Base-by-base conservation (phyloP, 1,140 invertebrate genomes). In the Temnothorax longispinosus region DNA sequence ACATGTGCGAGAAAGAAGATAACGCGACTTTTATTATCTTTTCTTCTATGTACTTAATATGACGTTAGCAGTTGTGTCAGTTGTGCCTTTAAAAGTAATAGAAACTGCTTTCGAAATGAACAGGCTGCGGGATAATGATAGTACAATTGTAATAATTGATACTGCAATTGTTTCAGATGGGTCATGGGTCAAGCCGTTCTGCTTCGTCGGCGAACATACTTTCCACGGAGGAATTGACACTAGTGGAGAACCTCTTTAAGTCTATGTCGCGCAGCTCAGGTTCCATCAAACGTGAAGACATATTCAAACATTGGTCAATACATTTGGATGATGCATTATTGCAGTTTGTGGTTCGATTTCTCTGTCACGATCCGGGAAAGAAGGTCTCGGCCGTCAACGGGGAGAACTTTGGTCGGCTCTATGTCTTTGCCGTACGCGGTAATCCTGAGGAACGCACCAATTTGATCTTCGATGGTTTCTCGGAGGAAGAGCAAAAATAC, bases 221-320 rank as follows among this genome's bases (percentile, higher is more conserved):
- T 13, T 95, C 95, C 0, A 87, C 94, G 15, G 94, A 94, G 4
- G 95, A 95, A 89, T 76, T 94, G 75, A 94, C 89, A n/a, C 74
- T 95, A 5, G 95, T 95, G 21, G 95, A 95, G 60, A 95, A 95
- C 54, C 87, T 95, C 0, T 95, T 95, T 91, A 95, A 95, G 44
- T 95, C 94, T 2, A 95, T 95, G 94, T 95, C 95, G 18, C 91
- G 95, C 3, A 95, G 95, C 87, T 95, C 95, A 2, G 95, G 95
- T 44, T 95, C 95, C 27, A 95, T 95, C 87, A 95, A 95, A 86
- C 92, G 95, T 1, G 95, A 95, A 50, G 95, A 95, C 69, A 95
- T 95, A 81, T 95, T 95, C 81, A 95, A 95, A 32, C 95, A 95
- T 64, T 95, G 95, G 95, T 95, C 95, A 6, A 92, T 85, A 5